These are phyloP conservation scores for Tyrannus savana DNA, from an alignment of 2,113 vertebrate genomes.

Conservation along the genomic window DNA sequence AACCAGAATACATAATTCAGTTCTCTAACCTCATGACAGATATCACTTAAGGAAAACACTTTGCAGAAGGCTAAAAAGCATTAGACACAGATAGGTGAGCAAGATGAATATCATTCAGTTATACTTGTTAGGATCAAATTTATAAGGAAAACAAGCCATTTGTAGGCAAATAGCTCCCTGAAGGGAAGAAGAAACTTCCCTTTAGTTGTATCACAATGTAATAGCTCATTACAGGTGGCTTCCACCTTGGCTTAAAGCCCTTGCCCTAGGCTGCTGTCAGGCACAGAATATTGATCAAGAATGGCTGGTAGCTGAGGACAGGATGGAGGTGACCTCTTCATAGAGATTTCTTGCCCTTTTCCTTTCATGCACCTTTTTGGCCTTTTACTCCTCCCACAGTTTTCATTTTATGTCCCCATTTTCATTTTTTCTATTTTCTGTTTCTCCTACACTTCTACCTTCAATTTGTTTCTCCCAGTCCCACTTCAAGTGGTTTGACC, in stretches of 20 bases:
- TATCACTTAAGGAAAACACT: neutral
- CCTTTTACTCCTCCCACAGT: neutral
- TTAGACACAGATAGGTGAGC: neutral
- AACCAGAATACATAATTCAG: neutral
- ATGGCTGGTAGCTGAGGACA: neutral
- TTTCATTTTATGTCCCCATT: neutral
- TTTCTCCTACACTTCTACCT: neutral
- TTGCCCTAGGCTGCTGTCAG: neutral
- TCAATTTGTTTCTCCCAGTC: neutral
- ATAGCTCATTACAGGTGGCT: neutral
- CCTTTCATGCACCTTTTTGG: neutral
- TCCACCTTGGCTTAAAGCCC: neutral
- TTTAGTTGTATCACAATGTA: neutral
- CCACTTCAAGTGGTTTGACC: neutral
- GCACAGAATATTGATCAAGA: neutral
- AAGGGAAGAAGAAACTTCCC: neutral
- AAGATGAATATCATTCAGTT: neutral
- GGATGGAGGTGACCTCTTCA: neutral
- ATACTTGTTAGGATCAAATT: conserved; percentile 2
- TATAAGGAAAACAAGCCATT: neutral
- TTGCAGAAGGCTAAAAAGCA: conserved; percentile 1
- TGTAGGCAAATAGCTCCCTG: neutral
- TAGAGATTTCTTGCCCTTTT: neutral
- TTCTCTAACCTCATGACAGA: neutral
- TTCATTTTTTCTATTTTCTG: neutral